These are phyloP conservation scores for Dasyurus viverrinus DNA, from an alignment of 2,113 vertebrate genomes.

Conservation along the genomic window DNA sequence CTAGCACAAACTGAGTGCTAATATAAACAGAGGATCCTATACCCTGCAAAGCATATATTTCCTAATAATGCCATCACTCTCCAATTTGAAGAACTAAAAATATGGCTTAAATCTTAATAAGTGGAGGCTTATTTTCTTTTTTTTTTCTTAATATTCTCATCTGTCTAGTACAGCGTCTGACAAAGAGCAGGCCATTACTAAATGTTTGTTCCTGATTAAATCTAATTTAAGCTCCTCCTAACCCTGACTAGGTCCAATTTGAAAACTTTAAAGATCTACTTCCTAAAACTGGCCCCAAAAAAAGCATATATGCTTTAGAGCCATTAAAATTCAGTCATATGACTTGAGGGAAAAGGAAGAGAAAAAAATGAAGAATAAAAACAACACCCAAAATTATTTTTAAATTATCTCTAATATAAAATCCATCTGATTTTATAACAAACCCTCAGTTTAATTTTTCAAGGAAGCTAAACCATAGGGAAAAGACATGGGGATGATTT, in stretches of 20 bases:
- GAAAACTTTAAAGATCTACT: neutral
- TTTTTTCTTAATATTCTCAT: neutral
- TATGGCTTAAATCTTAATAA: neutral
- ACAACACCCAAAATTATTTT: neutral
- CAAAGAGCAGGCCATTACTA: neutral
- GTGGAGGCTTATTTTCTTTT: neutral
- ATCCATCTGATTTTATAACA: neutral
- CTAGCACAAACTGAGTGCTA: neutral
- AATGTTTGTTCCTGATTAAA: neutral
- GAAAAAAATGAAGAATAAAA: neutral
- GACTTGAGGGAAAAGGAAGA: neutral
- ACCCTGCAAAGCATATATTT: neutral
- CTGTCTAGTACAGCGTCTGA: neutral
- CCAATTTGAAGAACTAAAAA: neutral
- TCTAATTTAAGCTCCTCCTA: neutral
- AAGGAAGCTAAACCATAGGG: neutral
- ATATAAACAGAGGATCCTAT: neutral
- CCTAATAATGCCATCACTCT: neutral
- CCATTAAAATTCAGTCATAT: neutral
- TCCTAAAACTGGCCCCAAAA: neutral
- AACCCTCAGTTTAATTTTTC: constrained; percentile 10
- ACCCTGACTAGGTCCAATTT: neutral
- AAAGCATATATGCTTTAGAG: neutral
- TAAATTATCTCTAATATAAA: constrained; percentile 17
- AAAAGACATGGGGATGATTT: neutral